Base-by-base conservation (phyloP, 1,140 invertebrate genomes). In the Elymnias hypermnestra region DNA sequence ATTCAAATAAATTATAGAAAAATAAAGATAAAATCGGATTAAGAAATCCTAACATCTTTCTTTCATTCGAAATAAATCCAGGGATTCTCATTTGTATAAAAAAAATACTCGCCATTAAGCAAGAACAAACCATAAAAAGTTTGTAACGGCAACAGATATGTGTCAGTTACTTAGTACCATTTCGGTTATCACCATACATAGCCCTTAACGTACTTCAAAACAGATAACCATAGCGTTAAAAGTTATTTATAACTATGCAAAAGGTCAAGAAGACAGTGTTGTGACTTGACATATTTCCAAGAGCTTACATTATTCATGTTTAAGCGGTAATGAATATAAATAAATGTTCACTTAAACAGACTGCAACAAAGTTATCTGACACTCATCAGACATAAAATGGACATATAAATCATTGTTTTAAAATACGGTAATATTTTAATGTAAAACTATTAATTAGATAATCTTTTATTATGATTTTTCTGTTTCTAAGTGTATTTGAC, bases 311-410 rank as follows among this genome's bases (percentile, higher is more conserved):
- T 43, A 50, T 37, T 50, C 46, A 52, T 42, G 44, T 51, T 57
- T 42, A 42, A 53, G 23, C 39, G 42, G 46, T 47, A 50, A 57
- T 49, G 37, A 49, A 49, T 43, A 51, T 33, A 33, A 33, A 33
- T 42, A 50, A 42, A 42, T 42, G 39, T 17, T 42, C 25, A 37
- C 33, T 51, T 51, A 50, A 41, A 40, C 29, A 38, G 19, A 26
- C 13, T 36, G 43, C 31, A 47, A 53, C 43, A 53, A 37, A 41
- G 38, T 52, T 35, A 35, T 22, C 23, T 41, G 21, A 23, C 43
- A 23, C 10, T 31, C 33, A 42, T 46, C 26, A 44, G 17, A 28
- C 26, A 37, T 5, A 9, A 35, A 36, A 41, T 45, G 8, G 8
- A 21, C 7, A 37, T n/a, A 41, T 35, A 53, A 35, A 41, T 40